A percentile compares a stretch with the other conserved stretches of the same genome.
These are phyloP conservation scores for Stomatorhinus ivindoensis DNA, from an alignment of 2,113 vertebrate genomes.

Conservation along the genomic window DNA sequence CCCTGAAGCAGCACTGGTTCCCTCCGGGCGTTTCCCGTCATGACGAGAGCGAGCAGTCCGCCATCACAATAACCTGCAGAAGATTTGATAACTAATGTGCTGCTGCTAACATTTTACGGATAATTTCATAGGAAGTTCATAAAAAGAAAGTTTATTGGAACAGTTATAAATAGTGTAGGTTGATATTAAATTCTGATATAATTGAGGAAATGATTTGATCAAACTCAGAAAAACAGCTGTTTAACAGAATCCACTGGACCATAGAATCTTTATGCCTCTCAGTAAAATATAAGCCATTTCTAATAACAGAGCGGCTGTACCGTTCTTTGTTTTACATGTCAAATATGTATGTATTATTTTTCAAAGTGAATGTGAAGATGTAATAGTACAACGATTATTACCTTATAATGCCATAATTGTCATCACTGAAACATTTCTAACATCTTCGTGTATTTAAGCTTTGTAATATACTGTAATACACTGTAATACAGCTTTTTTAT, in stretches of 20 bases:
- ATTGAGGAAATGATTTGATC: background rate
- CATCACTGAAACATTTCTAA: background rate
- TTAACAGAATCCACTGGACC: background rate
- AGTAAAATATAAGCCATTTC: background rate
- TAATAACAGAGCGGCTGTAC: background rate
- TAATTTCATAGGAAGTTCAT: background rate
- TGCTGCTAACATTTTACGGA: background rate
- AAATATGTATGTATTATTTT: background rate
- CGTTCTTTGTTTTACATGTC: background rate
- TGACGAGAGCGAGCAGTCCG: background rate
- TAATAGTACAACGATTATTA: background rate
- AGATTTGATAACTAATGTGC: background rate
- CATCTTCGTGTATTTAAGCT: background rate
- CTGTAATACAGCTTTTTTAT: no score
- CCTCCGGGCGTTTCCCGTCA: background rate
- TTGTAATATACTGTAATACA: background rate
- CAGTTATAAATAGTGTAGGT: background rate
- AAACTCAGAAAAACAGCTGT: background rate
- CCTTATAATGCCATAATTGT: background rate
- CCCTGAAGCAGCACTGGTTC: background rate
- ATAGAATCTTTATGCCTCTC: background rate
- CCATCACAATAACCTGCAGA: background rate
- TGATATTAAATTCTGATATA: background rate
- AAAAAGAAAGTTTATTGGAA: background rate
- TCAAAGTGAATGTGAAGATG: background rate